Conservation (phyloP, 1,140 invertebrate species). For the Cotesia glomerata region DNA sequence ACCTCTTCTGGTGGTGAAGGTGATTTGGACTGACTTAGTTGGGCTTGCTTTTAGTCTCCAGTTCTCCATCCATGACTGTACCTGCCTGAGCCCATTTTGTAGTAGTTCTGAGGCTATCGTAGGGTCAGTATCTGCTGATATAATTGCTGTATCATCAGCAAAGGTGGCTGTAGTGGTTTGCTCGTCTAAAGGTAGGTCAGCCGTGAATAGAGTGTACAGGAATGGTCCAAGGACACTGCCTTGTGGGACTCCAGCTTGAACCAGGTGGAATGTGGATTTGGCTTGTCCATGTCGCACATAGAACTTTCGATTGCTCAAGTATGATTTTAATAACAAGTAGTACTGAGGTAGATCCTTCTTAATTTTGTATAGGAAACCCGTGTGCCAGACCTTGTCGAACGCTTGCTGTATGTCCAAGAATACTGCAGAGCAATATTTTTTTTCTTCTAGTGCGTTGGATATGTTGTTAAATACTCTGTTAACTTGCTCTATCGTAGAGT, state of each 20-base stretch:
- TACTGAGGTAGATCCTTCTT: slow-evolving; percentile 34
- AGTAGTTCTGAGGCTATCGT: slow-evolving; percentile 32
- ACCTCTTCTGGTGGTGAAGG: slow-evolving; percentile 40
- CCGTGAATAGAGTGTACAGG: too few relatives aligned
- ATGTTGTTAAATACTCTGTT: slow-evolving; percentile 21
- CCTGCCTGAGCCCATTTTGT: slow-evolving; percentile 33
- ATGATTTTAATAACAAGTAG: slow-evolving; percentile 34
- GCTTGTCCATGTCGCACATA: slow-evolving; percentile 29
- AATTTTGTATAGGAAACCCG: slow-evolving; percentile 45
- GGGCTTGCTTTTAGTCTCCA: slow-evolving; percentile 45
- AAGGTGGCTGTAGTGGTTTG: slow-evolving; percentile 37
- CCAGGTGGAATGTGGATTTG: slow-evolving; percentile 24
- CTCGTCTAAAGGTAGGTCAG: slow-evolving; percentile 33
- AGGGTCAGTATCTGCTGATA: slow-evolving; percentile 5
- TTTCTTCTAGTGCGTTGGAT: slow-evolving; percentile 28
- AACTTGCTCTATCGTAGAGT: too few relatives aligned
- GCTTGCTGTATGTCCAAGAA: slow-evolving; percentile 49
- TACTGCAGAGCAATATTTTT: slow-evolving; percentile 42
- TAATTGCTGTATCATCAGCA: slow-evolving; percentile 41
- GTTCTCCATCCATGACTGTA: slow-evolving; percentile 37
- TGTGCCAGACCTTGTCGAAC: slow-evolving; percentile 42
- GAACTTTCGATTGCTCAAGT: slow-evolving; percentile 30
- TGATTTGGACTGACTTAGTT: slow-evolving; percentile 42
- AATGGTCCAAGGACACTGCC: slow-evolving; percentile 32
- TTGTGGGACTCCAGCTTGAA: slow-evolving; percentile 36